phyloP scores from a whole-genome alignment of 1,140 invertebrate genomes.

The Drosophila littoralis region DNA sequence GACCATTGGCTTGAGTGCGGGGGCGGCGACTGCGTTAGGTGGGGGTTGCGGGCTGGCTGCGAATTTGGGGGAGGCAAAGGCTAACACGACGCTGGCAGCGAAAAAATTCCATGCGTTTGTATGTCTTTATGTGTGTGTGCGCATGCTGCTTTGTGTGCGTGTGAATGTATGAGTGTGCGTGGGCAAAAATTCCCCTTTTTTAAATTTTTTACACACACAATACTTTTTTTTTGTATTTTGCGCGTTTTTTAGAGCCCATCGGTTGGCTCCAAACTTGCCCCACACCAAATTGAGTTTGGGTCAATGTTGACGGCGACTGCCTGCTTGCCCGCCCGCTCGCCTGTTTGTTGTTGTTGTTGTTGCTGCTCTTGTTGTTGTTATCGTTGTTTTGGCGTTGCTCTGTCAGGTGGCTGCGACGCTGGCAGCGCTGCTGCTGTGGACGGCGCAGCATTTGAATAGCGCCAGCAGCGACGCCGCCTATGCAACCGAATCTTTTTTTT shows the following conservation, averaged over 20 bases:
- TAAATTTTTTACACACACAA: conserved; percentile 62
- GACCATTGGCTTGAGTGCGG: conserved; percentile 23
- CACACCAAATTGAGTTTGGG: conserved; percentile 71
- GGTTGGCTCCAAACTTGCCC: conserved; percentile 40
- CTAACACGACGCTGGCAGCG: conserved; percentile 62
- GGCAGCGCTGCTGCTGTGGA: conserved; percentile 31
- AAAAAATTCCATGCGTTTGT: conserved; percentile 69
- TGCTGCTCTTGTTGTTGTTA: conserved; percentile 45
- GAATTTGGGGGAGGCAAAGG: conserved; percentile 73
- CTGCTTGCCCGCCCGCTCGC: conserved; percentile 7
- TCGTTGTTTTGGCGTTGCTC: conserved; percentile 63
- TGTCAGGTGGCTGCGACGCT: conserved; percentile 72
- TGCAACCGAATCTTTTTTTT: conserved; percentile 76
- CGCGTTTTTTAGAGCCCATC: conserved; percentile 77
- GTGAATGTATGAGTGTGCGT: conserved; percentile 70
- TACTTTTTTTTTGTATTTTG: conserved; percentile 58
- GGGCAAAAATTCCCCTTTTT: conserved; percentile 78
- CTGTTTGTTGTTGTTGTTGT: conserved; percentile 39
- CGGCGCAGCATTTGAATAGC: conserved; percentile 77
- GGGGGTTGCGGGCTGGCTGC: conserved; percentile 19
- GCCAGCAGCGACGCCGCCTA: conserved; percentile 74
- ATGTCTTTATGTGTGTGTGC: conserved; percentile 28
- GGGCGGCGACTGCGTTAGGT: neutral
- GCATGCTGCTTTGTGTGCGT: neutral
- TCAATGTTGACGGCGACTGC: conserved; percentile 72